Conservation (phyloP, 2,888 invertebrate genomes). For the Atethmia centrago region DNA sequence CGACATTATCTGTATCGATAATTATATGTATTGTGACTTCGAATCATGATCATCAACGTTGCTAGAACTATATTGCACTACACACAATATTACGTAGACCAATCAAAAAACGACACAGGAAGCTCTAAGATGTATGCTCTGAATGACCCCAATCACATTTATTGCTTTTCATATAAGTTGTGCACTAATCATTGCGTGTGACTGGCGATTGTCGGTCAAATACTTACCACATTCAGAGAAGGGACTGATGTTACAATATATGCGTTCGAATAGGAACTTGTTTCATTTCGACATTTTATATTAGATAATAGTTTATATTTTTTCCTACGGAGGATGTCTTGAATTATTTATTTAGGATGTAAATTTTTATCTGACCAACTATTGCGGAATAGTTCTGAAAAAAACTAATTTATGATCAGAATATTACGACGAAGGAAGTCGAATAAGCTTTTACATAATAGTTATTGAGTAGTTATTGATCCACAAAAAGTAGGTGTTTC, state of each 20-base stretch:
- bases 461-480: background rate
- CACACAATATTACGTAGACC: conserved; percentile 1
- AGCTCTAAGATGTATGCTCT: conserved; percentile 17
- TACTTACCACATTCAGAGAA: conserved; percentile 59
- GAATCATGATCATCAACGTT: background rate
- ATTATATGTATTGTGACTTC: background rate
- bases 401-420: background rate
- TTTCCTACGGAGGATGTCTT: background rate
- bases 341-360: conserved; percentile 6
- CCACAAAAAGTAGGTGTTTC: background rate
- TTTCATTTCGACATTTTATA: conserved; percentile 34
- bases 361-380: background rate
- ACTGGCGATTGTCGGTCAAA: conserved; percentile 49
- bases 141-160: conserved; percentile 42
- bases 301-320: conserved; percentile 23
- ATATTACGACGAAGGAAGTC: background rate
- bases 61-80: conserved; percentile 14
- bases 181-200: conserved; percentile 30
- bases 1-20: background rate
- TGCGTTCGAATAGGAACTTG: conserved; percentile 11
- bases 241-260: conserved; percentile 47
- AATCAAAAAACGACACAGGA: conserved; percentile 33
- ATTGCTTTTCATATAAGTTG: conserved; percentile 26
- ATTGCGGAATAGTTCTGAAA: background rate
- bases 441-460: conserved; percentile 1